Evolutionary conservation across 2,113 vertebrate genomes (phyloP), one percentile per base, ranked within the genome.

Genomic region (Paradoxurus hermaphroditus): DNA sequence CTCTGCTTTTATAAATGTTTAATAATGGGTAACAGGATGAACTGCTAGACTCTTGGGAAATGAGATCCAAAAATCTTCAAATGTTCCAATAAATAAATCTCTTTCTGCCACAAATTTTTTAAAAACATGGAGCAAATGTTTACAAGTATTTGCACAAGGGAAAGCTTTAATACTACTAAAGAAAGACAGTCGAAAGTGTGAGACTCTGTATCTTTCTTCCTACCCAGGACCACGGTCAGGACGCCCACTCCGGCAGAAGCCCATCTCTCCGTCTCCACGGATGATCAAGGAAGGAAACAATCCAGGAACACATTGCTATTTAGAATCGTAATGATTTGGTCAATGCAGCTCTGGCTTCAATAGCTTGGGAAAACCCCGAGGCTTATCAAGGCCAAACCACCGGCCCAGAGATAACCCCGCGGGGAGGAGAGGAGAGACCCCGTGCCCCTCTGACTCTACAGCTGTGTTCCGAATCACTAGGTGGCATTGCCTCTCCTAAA

Each of bases 91-190:
- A 81, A 77, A 92, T 77, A 81, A 77, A 92, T 77, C 90, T 96
- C 97, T 95, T 92, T 11, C 94, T 95, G 36, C 92, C 97, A 97
- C 70, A 88, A 68, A 53, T 91, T 95, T 96, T 79, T 84, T 49
- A 81, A 98, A 98, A 97, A 97, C 82, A 86, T 67, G 39, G 94
- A 97, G 78, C 63, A 95, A 96, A 97, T 93, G 79, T 98, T 98
- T 97, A 86, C 75, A 93, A 97, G 90, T 73, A 94, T 91, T 92
- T 92, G 86, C 41, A 90, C 29, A 84, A 87, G 39, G 67, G 78
- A 73, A 77, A 77, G 56, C 39, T 94, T 94, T 73, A 90, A 63
- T 78, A 82, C 91, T 91, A 93, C 83, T 73, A 75, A 86, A 90
- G 59, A 18, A 72, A 73, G 88, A 77, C 70, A 44, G 53, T 3